Base-by-base conservation (phyloP, 2,113 vertebrate species). In the Plecotus auritus region DNA sequence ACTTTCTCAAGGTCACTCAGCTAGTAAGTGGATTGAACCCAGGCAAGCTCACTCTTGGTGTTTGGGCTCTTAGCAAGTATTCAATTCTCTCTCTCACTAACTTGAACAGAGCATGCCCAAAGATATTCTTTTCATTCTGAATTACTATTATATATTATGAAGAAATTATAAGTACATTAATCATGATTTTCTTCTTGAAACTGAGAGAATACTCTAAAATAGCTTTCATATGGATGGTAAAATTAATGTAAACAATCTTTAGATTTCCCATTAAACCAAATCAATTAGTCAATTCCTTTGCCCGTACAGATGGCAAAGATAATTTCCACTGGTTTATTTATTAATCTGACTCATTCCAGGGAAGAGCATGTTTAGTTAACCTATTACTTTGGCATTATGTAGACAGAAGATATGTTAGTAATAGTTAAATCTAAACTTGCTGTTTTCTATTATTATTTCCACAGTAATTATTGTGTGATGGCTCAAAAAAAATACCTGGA, bases 401-500 rank as follows among this genome's bases (percentile, higher is more conserved):
- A 92, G 83, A 96, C 72, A 91, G n/a, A 59, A 81, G 23, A 82
- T 67, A 82, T 88, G 80, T 90, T 67, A 74, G 18, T 94, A 0
- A 91, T 70, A 96, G 88, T 45, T 54, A 95, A 85, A 66, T 94
- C 22, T 49, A 94, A 96, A 76, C 76, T 86, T 80, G 23, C 51
- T 94, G 89, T 49, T 88, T 88, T 91, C 88, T 87, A 59, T 74
- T 45, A 77, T 56, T 20, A 28, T 16, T 67, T 91, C 30, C 69
- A 93, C 96, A 96, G 32, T 92, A 95, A 95, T 94, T 97, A 66
- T 22, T 78, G 17, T 92, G 37, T 92, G 37, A 47, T 95, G 69
- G 82, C 74, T 92, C 35, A 80, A 78, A 72, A 84, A 59, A 93
- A 95, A 22, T 59, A 4, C 18, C 87, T 93, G 22, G 22, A 92